Evolutionary conservation across 2,797 vertebrate species (phyloP), one percentile per base, ranked within the genome.

Genomic region (Gobio occitaniae): DNA sequence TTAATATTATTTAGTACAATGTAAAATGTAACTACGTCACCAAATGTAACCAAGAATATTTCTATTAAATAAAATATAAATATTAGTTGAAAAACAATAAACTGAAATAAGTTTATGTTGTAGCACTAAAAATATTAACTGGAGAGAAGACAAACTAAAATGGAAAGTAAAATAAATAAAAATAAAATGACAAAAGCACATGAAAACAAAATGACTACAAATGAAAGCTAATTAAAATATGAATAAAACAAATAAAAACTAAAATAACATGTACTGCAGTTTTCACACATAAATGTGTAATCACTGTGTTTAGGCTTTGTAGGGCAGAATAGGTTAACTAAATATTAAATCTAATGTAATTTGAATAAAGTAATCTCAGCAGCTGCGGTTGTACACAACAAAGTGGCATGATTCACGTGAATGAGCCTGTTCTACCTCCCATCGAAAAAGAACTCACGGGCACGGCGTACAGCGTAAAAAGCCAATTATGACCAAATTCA

Each of bases 371-470:
- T 13, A 17, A 25, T 71, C n/a, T 74, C 8, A 65, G 29, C 63
- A 15, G 71, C 25, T 54, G 32, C 3, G 2, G 19, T 44, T 38
- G 8, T 25, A 44, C 74, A 76, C 54, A 77, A 77, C 36, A 77
- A 59, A 59, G 75, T 59, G 75, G 52, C 75, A 61, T 61, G 75
- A 77, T 77, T 77, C 32, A 41, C 10, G 54, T 15, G 75, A 77
- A 59, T 1, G 19, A 76, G 32, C 21, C 75, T 54, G 38, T 77
- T 41, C 50, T 15, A n/a, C 19, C 36, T 25, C 54, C 74, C 36
- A 59, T 21, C 5, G 13, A 59, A 12, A 38, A 36, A 21, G 12
- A 76, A 76, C 50, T 38, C 17, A 21, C 3, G 2, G 15, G 17
- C 69, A 47, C 21, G 0, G 15, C 7, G 17, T 56, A 38, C 72